These are phyloP conservation scores for Acanthornis magna DNA, from an alignment of 2,797 vertebrate genomes.

Conservation along the genomic window DNA sequence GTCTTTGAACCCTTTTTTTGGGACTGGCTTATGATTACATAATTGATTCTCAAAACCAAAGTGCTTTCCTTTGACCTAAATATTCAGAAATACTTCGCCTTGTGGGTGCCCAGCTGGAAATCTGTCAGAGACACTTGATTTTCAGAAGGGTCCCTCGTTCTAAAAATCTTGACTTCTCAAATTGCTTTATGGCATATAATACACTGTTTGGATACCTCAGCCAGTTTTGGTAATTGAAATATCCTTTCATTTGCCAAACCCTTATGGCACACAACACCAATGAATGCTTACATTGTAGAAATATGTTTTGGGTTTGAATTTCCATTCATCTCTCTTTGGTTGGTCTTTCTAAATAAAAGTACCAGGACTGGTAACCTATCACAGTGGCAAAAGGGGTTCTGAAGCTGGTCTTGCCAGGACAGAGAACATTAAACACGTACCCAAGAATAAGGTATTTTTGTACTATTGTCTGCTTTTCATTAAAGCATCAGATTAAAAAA, in stretches of 20 bases:
- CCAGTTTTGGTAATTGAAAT: not conserved
- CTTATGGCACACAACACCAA: not conserved
- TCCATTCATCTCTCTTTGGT: not conserved
- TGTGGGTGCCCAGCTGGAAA: not conserved
- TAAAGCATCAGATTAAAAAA: not conserved
- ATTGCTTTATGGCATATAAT: not conserved
- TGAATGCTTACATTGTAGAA: not conserved
- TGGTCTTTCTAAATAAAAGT: not conserved
- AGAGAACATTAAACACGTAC: not conserved
- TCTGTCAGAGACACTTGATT: not conserved
- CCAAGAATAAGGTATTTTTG: not conserved
- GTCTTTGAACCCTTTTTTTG: not conserved
- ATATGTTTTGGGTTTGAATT: not conserved
- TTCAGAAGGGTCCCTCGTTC: not conserved
- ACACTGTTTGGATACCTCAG: not conserved
- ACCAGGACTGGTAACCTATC: not conserved
- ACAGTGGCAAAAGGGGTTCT: not conserved
- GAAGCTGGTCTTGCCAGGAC: not conserved
- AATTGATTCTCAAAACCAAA: not conserved
- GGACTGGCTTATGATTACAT: not conserved
- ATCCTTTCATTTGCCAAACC: not conserved
- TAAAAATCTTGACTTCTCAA: not conserved
- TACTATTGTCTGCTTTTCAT: not conserved
- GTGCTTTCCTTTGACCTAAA: not conserved
- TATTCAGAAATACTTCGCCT: not conserved